These are phyloP conservation scores for Lonchura striata DNA, from an alignment of 2,113 vertebrate genomes.

Conservation along the genomic window DNA sequence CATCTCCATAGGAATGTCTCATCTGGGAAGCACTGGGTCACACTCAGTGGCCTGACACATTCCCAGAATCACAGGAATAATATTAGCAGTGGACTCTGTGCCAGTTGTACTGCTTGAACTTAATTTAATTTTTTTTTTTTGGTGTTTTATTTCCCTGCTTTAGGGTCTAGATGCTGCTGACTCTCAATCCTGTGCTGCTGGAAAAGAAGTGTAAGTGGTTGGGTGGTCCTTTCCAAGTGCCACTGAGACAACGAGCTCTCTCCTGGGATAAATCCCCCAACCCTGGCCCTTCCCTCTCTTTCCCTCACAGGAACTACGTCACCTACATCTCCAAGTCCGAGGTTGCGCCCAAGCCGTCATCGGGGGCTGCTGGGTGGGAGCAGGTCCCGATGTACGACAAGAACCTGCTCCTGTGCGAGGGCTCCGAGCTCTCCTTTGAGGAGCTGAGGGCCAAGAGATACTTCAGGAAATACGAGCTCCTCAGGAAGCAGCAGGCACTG, in stretches of 20 bases:
- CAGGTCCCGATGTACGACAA: constrained; percentile 42
- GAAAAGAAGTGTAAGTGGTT: constrained; percentile 19
- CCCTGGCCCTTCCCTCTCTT: not conserved
- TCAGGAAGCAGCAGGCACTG: constrained; percentile 22
- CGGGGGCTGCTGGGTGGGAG: not conserved
- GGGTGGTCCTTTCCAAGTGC: not conserved
- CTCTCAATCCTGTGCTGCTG: not conserved
- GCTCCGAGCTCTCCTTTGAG: constrained; percentile 48
- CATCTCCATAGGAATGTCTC: not conserved
- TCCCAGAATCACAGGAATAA: not conserved
- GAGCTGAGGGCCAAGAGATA: constrained; percentile 51
- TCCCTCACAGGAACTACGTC: not conserved
- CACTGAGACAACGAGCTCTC: rapidly evolving
- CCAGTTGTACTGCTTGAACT: not conserved
- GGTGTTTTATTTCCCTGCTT: not conserved
- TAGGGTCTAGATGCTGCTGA: not conserved
- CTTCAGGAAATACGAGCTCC: not conserved
- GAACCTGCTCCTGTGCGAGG: not conserved
- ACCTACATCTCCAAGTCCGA: constrained; percentile 46
- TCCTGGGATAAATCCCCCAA: not conserved
- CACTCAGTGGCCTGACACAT: not conserved
- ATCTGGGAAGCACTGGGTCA: not conserved
- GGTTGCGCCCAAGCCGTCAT: not conserved
- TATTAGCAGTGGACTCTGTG: not conserved
- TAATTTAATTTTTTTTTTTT: not conserved